phyloP scores from a whole-genome alignment of 2,113 vertebrate species.

The Alces alces region DNA sequence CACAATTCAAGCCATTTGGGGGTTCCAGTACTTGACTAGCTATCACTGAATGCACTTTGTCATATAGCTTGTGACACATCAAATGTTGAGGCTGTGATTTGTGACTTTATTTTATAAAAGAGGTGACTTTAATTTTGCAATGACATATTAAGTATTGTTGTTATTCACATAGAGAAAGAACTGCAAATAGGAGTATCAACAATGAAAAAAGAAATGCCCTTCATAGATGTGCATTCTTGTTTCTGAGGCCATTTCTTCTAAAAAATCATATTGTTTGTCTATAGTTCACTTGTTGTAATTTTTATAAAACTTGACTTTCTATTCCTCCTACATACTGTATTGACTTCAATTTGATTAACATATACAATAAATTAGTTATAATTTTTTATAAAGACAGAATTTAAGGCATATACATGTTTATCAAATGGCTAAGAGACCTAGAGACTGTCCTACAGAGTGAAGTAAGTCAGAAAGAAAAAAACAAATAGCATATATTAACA shows the following conservation, averaged over 20 bases:
- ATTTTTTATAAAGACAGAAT: not conserved
- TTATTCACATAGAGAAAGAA: not conserved
- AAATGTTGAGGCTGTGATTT: not conserved
- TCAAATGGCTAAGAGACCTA: not conserved
- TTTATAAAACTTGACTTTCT: not conserved
- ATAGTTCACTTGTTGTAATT: rapidly evolving
- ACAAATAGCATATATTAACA: not conserved
- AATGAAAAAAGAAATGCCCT: not conserved
- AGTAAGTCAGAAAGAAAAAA: not conserved
- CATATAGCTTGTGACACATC: not conserved
- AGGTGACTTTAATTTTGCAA: not conserved
- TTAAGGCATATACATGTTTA: not conserved
- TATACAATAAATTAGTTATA: not conserved
- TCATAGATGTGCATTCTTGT: not conserved
- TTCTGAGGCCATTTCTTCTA: not conserved
- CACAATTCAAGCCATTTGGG: not conserved
- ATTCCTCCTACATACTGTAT: not conserved
- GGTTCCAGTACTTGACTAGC: not conserved
- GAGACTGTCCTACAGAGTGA: not conserved
- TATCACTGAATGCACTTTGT: not conserved
- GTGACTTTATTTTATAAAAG: not conserved
- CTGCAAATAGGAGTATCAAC: not conserved
- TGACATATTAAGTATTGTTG: not conserved
- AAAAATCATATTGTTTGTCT: not conserved
- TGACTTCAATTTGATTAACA: not conserved